phyloP scores from a whole-genome alignment of 2,113 vertebrate genomes.

The Rhinogobius similis region DNA sequence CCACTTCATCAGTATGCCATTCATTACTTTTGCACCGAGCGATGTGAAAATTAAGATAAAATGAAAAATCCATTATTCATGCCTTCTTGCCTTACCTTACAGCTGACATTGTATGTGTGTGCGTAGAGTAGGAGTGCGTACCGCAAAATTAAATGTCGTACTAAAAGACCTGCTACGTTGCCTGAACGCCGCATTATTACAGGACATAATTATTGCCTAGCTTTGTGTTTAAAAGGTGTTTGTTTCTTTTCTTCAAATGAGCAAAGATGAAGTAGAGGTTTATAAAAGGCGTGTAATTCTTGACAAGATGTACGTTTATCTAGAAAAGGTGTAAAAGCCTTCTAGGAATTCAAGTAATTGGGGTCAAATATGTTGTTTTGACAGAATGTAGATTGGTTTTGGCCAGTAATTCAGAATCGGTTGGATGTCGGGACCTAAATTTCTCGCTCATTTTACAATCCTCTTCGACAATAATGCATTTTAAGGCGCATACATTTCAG shows the following conservation, averaged over 20 bases:
- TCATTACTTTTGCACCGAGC: conserved; percentile 19
- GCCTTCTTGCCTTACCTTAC: conserved; percentile 12
- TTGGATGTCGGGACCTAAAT: neutral
- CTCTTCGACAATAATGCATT: neutral
- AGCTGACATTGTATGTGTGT: conserved; percentile 25
- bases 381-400: too few species aligned
- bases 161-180: conserved; percentile 38
- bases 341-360: neutral
- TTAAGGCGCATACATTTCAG: neutral
- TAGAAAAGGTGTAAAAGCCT: too few species aligned
- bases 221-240: conserved; percentile 65
- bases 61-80: conserved; percentile 63
- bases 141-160: conserved; percentile 57
- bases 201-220: conserved; percentile 48
- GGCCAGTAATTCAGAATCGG: too few species aligned
- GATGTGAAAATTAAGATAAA: conserved; percentile 53
- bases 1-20: conserved; percentile 47
- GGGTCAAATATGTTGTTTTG: neutral
- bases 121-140: conserved; percentile 24
- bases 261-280: too few species aligned
- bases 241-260: conserved; percentile 26
- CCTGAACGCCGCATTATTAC: conserved; percentile 49
- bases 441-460: neutral
- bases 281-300: too few species aligned
- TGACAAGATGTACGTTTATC: too few species aligned